Conservation (phyloP, 2,113 vertebrate genomes). For the Ibidorhyncha struthersii region DNA sequence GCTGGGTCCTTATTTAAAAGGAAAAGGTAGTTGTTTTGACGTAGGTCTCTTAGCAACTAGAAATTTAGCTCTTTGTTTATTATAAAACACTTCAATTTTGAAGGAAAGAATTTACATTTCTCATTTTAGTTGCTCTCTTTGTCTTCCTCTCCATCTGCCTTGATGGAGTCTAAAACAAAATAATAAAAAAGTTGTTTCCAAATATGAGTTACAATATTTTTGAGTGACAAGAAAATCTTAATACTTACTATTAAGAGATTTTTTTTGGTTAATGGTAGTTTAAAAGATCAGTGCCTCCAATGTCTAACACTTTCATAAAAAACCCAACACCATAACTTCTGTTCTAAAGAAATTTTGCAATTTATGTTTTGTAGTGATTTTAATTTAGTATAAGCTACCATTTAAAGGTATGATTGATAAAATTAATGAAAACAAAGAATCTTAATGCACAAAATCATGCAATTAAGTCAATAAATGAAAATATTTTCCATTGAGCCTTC, state of each 20-base stretch:
- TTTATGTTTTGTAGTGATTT: not conserved
- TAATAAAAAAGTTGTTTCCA: not conserved
- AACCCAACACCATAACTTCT: not conserved
- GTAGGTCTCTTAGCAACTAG: conserved; percentile 77
- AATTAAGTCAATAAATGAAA: not conserved
- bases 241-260: not conserved
- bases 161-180: not conserved
- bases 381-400: not conserved
- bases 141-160: not conserved
- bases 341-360: not conserved
- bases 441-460: not conserved
- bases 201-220: conserved; percentile 40
- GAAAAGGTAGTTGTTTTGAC: conserved; percentile 65
- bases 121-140: conserved; percentile 36
- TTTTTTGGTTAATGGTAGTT: not conserved
- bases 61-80: conserved; percentile 72
- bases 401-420: not conserved
- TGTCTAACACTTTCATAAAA: not conserved
- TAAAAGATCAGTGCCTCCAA: not conserved
- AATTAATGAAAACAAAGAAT: not conserved
- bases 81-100: conserved; percentile 67
- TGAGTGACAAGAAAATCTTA: conserved; percentile 33
- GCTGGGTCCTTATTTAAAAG: conserved; percentile 54
- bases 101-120: conserved; percentile 60
- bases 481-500: not conserved